phyloP scores from a whole-genome alignment of 2,797 vertebrate species.

The Acestrorhynchus altus region DNA sequence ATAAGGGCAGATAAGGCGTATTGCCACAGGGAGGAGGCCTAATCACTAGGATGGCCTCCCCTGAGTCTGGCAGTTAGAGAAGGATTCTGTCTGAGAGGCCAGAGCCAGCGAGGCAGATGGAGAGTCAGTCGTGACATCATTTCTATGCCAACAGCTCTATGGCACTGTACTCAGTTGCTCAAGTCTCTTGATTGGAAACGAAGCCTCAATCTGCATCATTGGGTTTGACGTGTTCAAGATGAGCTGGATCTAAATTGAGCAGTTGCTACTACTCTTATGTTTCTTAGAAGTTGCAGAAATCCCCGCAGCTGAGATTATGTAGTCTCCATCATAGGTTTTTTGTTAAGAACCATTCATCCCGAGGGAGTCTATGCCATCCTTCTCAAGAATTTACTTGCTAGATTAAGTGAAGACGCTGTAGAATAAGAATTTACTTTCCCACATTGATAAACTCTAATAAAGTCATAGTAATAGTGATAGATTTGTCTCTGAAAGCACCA shows the following conservation, averaged over 20 bases:
- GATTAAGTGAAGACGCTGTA: too few relatives aligned
- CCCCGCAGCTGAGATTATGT: too few relatives aligned
- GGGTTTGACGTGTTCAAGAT: not conserved
- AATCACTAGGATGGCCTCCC: conserved; percentile 13
- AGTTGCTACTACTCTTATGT: not conserved
- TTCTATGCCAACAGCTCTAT: conserved; percentile 33
- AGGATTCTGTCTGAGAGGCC: conserved; percentile 21
- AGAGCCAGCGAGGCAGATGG: conserved; percentile 48
- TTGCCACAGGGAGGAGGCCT: conserved; percentile 27
- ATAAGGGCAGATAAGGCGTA: conserved; percentile 27
- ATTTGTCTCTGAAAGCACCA: not conserved
- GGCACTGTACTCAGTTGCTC: conserved; percentile 21
- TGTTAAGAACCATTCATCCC: too few relatives aligned
- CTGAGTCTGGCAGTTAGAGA: conserved; percentile 31
- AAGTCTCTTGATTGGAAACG: conserved; percentile 33
- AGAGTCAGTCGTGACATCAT: conserved; percentile 38
- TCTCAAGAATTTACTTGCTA: too few relatives aligned
- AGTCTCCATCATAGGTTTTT: too few relatives aligned
- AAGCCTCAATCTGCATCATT: conserved; percentile 13
- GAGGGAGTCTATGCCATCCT: too few relatives aligned
- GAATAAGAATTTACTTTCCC: too few relatives aligned
- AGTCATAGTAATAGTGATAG: not conserved
- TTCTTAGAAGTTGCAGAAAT: not conserved
- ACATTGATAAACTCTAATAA: too few relatives aligned
- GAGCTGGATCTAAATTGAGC: not conserved